Evolutionary conservation across 2,888 invertebrate species (phyloP).

Genomic region (Taenaris catops): DNA sequence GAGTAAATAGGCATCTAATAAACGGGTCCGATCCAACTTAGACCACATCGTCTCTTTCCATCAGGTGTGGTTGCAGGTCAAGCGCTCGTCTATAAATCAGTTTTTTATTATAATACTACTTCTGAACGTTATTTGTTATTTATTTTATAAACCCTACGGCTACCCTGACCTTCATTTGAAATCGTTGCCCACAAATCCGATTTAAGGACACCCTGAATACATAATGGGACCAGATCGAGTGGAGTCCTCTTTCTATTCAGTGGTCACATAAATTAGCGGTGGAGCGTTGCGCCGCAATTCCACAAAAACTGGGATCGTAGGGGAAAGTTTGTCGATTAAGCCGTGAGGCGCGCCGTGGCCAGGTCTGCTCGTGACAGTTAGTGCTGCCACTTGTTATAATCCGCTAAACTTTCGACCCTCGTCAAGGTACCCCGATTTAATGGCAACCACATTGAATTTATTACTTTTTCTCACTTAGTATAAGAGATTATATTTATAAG

Average conservation of each 20-base stretch:
- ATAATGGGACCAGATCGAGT: constrained; percentile 55
- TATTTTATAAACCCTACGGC: no score
- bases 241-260: constrained; percentile 53
- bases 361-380: constrained; percentile 75
- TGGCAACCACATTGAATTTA: constrained; percentile 66
- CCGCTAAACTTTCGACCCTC: constrained; percentile 75
- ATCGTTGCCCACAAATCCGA: constrained; percentile 47
- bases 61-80: no score
- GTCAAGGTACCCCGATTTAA: constrained; percentile 73
- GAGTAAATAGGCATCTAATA: no score
- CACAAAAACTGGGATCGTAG: constrained; percentile 75
- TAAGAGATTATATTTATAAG: no score
- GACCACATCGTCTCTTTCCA: no score
- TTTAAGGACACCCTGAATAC: constrained; percentile 74
- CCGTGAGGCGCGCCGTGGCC: constrained; percentile 71
- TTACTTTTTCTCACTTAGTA: no score
- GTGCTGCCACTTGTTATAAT: constrained; percentile 77
- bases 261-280: constrained; percentile 70
- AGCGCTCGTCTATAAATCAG: no score
- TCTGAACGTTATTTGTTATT: no score
- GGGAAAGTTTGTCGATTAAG: constrained; percentile 78
- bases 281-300: constrained; percentile 55
- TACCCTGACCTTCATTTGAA: no score
- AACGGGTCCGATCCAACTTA: no score
- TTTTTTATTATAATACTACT: no score